Percentiles rank a stretch among this genome's conserved stretches.
Evolutionary conservation across 2,113 vertebrate species (phyloP).

Genomic region (Hydrochoerus hydrochaeris): DNA sequence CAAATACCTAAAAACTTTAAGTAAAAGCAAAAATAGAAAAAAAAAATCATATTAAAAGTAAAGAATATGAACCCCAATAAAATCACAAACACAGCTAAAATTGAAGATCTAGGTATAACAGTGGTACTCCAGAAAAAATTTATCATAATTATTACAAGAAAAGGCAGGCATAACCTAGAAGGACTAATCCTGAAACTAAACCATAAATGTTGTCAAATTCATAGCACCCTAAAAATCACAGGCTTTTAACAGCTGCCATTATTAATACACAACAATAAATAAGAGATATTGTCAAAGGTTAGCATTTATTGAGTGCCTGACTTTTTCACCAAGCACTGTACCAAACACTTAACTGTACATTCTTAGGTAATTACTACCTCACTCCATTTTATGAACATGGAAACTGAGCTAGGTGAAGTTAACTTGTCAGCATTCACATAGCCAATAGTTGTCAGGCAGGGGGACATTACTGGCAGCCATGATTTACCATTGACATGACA

Average conservation of each 20-base stretch:
- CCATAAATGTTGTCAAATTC: neutral
- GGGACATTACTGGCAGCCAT: neutral
- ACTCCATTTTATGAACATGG: constrained; percentile 10
- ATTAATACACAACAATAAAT: neutral
- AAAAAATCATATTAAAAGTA: neutral
- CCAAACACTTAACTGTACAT: neutral
- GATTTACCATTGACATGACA: neutral
- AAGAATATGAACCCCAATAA: neutral
- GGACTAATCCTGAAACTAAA: neutral
- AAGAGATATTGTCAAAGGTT: neutral
- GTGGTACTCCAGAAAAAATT: neutral
- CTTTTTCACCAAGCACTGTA: neutral
- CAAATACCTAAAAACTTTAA: neutral
- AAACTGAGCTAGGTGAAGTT: neutral
- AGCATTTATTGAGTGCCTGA: neutral
- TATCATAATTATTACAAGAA: neutral
- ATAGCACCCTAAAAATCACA: neutral
- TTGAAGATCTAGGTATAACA: neutral
- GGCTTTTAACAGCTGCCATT: neutral
- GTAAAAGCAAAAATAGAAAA: neutral
- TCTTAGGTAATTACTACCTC: neutral
- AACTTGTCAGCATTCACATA: neutral
- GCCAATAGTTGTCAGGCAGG: neutral
- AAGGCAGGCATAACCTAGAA: neutral
- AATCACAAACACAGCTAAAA: neutral